Evolutionary conservation across 2,888 invertebrate species (phyloP), one percentile per base, ranked within the genome.

Genomic region (Polia nebulosa): DNA sequence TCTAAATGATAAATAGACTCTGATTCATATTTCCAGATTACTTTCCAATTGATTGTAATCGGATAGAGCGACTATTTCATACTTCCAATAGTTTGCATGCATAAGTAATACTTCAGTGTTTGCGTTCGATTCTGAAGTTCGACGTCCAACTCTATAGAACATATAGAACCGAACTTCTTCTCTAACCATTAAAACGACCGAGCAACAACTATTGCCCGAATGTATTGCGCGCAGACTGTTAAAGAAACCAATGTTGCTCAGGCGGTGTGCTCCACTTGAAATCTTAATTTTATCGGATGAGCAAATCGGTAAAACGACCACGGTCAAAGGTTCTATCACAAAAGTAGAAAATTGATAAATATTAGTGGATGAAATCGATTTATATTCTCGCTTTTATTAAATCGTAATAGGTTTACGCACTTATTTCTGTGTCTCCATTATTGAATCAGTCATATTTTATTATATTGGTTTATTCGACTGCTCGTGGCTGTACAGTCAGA

Each of bases 71-170:
- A 57, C 60, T 9, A 32, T 13, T 71, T 13, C 20, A 49, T 25
- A 11, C 49, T 55, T 64, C 27, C 7, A 20, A 32, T 25, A 22
- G 39, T 39, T 15, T 13, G 20, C 11, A 22, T 13, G 29, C 32
- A 20, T 56, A 41, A 3, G 29, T 66, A 36, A 56, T 74, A 71
- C 47, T 56, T 55, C 25, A 36, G 67, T 63, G 65, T 64, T 73
- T 66, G 34, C 49, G 7, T 55, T 52, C 55, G 25, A 68, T 68
- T 68, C 22, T 4, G 20, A 51, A 56, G 27, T 75, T 25, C 32
- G 9, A 44, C 39, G 32, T 51, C 29, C 49, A 51, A 44, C 32
- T 67, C 20, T n/a, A 22, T 41, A 15, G 39, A 22, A 17, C 17
- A n/a, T n/a, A n/a, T n/a, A n/a, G n/a, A n/a, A n/a, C n/a, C n/a